Percentiles rank a stretch among this genome's conserved stretches.
Evolutionary conservation across 1,140 invertebrate species (phyloP).

Genomic region (Pygmarrhopalites habei): DNA sequence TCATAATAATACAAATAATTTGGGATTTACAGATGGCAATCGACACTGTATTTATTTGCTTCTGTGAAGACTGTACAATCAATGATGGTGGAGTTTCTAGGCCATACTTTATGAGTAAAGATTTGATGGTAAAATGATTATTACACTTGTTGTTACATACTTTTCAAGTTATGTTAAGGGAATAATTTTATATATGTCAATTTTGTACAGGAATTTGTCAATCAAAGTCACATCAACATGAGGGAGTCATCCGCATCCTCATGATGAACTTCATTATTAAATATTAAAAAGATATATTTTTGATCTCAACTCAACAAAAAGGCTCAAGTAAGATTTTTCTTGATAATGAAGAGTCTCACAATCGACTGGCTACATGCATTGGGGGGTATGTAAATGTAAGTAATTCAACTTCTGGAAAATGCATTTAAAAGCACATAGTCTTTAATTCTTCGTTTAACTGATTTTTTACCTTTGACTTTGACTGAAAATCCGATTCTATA

Average conservation of each 20-base stretch:
- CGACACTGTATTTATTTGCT: constrained; percentile 73
- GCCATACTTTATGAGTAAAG: constrained; percentile 68
- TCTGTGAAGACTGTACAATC: constrained; percentile 66
- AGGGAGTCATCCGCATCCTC: not conserved
- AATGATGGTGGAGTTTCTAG: constrained; percentile 65
- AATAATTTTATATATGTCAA: constrained; percentile 18
- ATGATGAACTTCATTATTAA: too few relatives aligned
- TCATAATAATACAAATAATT: not conserved
- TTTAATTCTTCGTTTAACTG: too few relatives aligned
- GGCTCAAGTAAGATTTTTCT: too few relatives aligned
- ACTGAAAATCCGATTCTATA: too few relatives aligned
- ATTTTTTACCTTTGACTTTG: too few relatives aligned
- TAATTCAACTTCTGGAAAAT: too few relatives aligned
- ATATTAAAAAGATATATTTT: too few relatives aligned
- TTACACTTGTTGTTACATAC: not conserved
- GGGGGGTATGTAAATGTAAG: too few relatives aligned
- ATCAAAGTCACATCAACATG: constrained; percentile 52
- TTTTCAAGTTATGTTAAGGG: not conserved
- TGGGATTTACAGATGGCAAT: constrained; percentile 63
- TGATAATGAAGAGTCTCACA: too few relatives aligned
- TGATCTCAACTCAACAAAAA: too few relatives aligned
- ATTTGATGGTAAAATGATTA: constrained; percentile 54
- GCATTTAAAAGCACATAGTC: too few relatives aligned
- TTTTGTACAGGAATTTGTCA: constrained; percentile 53
- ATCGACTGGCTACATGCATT: too few relatives aligned